Percentiles rank a stretch among this genome's conserved stretches.
Conservation (phyloP, 2,113 vertebrate species). For the Corvus cornix region DNA sequence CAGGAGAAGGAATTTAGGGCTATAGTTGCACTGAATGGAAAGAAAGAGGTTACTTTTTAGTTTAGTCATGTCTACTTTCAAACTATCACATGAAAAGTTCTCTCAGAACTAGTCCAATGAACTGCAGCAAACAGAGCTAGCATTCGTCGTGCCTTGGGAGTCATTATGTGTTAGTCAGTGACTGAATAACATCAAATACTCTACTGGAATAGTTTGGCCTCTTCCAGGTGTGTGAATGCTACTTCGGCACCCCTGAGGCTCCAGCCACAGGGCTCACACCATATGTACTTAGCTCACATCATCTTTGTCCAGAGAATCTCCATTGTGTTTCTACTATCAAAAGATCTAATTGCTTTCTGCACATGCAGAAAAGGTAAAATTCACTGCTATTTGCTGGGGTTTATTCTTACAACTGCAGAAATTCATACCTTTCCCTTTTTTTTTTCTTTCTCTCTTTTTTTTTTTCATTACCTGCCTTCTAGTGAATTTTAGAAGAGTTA, state of each 20-base stretch:
- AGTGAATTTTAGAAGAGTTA: constrained; percentile 14
- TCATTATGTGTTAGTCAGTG: not conserved
- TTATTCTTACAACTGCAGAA: not conserved
- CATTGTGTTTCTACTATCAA: not conserved
- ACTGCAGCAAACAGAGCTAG: not conserved
- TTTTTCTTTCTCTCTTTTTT: fast-evolving
- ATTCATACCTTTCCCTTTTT: not conserved
- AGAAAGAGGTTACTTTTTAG: not conserved
- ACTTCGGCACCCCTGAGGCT: not conserved
- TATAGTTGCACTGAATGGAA: not conserved
- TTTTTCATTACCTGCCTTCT: not conserved
- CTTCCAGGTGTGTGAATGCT: not conserved
- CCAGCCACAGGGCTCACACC: not conserved
- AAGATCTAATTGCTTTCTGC: not conserved
- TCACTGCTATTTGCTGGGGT: not conserved
- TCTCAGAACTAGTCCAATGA: not conserved
- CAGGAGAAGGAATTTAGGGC: not conserved
- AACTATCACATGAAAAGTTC: not conserved
- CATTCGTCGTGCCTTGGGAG: not conserved
- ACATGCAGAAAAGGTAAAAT: not conserved
- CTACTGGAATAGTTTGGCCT: not conserved
- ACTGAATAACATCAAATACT: not conserved
- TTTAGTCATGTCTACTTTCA: not conserved
- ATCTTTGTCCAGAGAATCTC: not conserved
- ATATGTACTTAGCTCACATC: not conserved